These are phyloP conservation scores for Nemopilema nomurai DNA, from an alignment of 30 jellyfish, hydroid and myxozoan genomes.

Conservation along the genomic window DNA sequence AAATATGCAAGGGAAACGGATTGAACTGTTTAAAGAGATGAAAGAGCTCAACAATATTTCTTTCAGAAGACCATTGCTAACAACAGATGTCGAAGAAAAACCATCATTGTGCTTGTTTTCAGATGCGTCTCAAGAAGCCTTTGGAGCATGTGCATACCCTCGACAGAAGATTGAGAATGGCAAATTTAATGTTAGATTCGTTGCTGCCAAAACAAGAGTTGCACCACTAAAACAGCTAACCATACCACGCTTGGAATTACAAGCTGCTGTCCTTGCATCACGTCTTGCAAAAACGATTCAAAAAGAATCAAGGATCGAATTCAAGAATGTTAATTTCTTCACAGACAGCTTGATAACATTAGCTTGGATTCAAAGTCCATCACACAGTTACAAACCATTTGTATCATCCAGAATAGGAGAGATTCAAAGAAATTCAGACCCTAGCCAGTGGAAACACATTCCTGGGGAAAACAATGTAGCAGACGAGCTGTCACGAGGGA, in stretches of 20 bases:
- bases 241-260: slow-evolving; percentile 66
- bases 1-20: slow-evolving; percentile 22
- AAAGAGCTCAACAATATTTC: slow-evolving; percentile 47
- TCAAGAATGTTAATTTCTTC: slow-evolving; percentile 33
- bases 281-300: slow-evolving; percentile 44
- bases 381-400: slow-evolving; percentile 59
- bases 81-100: slow-evolving; percentile 61
- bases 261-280: slow-evolving; percentile 76
- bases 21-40: slow-evolving; percentile 65
- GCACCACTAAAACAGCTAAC: slow-evolving; percentile 70
- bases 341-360: slow-evolving; percentile 57
- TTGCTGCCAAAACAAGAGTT: slow-evolving; percentile 70
- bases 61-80: slow-evolving; percentile 35
- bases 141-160: slow-evolving; percentile 75
- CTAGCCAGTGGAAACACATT: slow-evolving; percentile 57
- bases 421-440: slow-evolving; percentile 55
- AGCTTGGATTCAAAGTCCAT: slow-evolving; percentile 67
- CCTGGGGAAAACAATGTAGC: slow-evolving; percentile 55
- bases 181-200: slow-evolving; percentile 20
- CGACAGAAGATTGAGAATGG: slow-evolving; percentile 58
- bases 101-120: slow-evolving; percentile 48
- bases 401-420: slow-evolving; percentile 66
- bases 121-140: slow-evolving; percentile 75
- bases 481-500: slow-evolving; percentile 69
- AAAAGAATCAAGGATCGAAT: slow-evolving; percentile 55